Evolutionary conservation across 1,140 invertebrate species (phyloP).

Genomic region (roundworm (Caenorhabditis elegans)): DNA sequence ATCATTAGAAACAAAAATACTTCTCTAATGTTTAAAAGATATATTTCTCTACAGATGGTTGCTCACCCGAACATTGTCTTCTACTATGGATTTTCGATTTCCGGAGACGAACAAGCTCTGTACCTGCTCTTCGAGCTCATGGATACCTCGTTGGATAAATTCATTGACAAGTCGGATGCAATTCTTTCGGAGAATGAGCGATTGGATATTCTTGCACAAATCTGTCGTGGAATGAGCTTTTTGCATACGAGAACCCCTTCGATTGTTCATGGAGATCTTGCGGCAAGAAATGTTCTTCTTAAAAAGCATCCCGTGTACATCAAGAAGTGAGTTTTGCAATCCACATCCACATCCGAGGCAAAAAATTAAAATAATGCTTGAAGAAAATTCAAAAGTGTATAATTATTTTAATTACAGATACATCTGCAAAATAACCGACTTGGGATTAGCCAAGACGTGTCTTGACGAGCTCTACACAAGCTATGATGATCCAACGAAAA

Average conservation of each 20-base stretch:
- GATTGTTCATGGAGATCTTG: slow-evolving; percentile 41
- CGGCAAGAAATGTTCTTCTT: slow-evolving; percentile 39
- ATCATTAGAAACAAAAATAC: too few relatives aligned
- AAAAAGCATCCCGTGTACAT: slow-evolving; percentile 25
- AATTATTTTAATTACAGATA: too few relatives aligned
- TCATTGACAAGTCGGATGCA: background rate
- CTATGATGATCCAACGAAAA: background rate
- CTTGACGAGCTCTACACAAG: background rate
- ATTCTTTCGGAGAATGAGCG: background rate
- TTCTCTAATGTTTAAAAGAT: too few relatives aligned
- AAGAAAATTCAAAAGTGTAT: too few relatives aligned
- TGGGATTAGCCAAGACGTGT: background rate
- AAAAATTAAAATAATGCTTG: too few relatives aligned
- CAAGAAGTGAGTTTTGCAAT: background rate
- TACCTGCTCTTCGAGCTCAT: background rate
- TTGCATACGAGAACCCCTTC: slow-evolving; percentile 23
- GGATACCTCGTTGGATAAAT: background rate
- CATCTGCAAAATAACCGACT: slow-evolving; percentile 7
- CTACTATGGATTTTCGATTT: background rate
- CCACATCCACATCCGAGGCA: too few relatives aligned
- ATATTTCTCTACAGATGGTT: slow-evolving; percentile 7
- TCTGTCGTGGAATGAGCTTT: slow-evolving; percentile 33
- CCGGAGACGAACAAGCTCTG: background rate
- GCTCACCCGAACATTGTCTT: background rate
- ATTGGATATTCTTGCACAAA: slow-evolving; percentile 15